phyloP scores from a whole-genome alignment of 2,888 invertebrate genomes.

The Lucinisca nassula region DNA sequence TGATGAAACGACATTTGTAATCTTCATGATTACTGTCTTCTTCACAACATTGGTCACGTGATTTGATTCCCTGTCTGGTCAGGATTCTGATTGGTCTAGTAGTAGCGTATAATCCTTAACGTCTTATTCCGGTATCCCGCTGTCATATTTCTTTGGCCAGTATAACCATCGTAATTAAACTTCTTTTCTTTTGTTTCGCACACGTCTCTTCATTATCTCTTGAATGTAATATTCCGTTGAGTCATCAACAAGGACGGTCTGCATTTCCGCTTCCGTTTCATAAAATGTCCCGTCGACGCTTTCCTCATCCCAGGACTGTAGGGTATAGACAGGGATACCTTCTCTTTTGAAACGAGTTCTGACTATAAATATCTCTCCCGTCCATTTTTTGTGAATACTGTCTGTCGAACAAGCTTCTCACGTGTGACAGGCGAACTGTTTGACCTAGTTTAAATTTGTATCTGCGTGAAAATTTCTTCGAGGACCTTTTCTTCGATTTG shows the following conservation, averaged over 20 bases:
- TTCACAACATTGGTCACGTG: no score
- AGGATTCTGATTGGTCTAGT: no score
- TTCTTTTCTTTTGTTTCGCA: conserved; percentile 38
- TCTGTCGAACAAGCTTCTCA: conserved; percentile 41
- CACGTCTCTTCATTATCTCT: conserved; percentile 50
- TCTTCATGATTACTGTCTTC: no score
- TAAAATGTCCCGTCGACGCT: conserved; percentile 52
- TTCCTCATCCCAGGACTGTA: conserved; percentile 48
- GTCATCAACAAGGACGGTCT: conserved; percentile 43
- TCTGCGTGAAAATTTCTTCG: neutral
- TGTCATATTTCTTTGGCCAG: conserved; percentile 63
- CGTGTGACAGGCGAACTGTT: conserved; percentile 46
- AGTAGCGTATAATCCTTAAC: conserved; percentile 27
- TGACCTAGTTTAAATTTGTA: conserved; percentile 39
- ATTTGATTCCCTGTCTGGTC: neutral
- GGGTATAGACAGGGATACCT: conserved; percentile 40
- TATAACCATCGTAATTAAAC: conserved; percentile 60
- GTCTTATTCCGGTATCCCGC: conserved; percentile 41
- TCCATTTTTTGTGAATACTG: conserved; percentile 57
- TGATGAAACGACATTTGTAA: no score
- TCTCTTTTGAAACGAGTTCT: conserved; percentile 35
- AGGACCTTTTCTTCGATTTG: no score
- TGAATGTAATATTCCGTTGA: conserved; percentile 45
- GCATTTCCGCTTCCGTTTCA: conserved; percentile 52
- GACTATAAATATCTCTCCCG: conserved; percentile 55